These are phyloP conservation scores for Prietella phreatophila DNA, from an alignment of 2,113 vertebrate species.

Conservation along the genomic window DNA sequence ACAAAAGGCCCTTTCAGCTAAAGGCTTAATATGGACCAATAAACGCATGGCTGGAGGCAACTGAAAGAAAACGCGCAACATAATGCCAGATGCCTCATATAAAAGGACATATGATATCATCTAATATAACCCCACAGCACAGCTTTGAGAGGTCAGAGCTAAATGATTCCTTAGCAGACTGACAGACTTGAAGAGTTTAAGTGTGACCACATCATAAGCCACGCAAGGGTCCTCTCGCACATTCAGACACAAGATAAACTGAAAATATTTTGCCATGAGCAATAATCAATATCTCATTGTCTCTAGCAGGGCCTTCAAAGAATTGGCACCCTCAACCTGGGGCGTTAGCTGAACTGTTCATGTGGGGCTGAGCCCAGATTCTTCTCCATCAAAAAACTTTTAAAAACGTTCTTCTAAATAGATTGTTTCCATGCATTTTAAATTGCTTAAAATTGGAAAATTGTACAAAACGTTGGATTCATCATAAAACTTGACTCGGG, in stretches of 20 bases:
- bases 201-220: slow-evolving; percentile 14
- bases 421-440: too few relatives aligned
- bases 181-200: slow-evolving; percentile 58
- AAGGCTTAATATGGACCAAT: slow-evolving; percentile 72
- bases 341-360: too few relatives aligned
- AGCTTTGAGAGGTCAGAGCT: slow-evolving; percentile 66
- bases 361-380: too few relatives aligned
- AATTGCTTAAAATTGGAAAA: too few relatives aligned
- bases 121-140: slow-evolving; percentile 63
- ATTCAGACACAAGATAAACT: not conserved
- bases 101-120: slow-evolving; percentile 74
- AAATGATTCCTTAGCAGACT: slow-evolving; percentile 64
- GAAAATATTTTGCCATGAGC: not conserved
- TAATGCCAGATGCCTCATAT: slow-evolving; percentile 70
- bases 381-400: too few relatives aligned
- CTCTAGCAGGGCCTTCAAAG: not conserved
- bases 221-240: not conserved
- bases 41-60: slow-evolving; percentile 66
- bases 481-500: too few relatives aligned
- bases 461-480: too few relatives aligned
- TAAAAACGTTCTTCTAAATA: too few relatives aligned
- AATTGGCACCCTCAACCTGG: not conserved
- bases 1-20: slow-evolving; percentile 77
- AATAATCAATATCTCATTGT: slow-evolving; percentile 1
- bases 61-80: slow-evolving; percentile 61